phyloP scores from a whole-genome alignment of 1,140 invertebrate genomes.

The Drosophila chauvacae region DNA sequence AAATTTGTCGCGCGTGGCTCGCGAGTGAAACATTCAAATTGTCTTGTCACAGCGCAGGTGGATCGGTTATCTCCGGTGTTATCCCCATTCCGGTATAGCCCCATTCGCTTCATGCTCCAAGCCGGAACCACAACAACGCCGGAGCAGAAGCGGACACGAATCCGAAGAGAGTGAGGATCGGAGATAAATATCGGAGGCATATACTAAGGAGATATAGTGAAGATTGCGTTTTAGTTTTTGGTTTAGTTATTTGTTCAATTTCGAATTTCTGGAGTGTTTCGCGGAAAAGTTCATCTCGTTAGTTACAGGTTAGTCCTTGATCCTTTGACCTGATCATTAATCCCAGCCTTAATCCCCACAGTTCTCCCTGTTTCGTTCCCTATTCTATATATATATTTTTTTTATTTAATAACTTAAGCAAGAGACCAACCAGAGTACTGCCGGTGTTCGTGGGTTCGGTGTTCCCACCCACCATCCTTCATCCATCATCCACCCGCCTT shows the following conservation, averaged over 20 bases:
- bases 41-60: slow-evolving; percentile 32
- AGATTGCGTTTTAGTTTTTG: slow-evolving; percentile 10
- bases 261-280: slow-evolving; percentile 27
- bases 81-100: neutral
- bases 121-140: neutral
- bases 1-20: slow-evolving; percentile 32
- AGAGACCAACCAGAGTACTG: neutral
- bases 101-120: neutral
- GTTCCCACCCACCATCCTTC: neutral
- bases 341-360: neutral
- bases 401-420: slow-evolving; percentile 15
- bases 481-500: slow-evolving; percentile 1
- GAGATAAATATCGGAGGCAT: neutral
- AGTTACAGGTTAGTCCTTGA: neutral
- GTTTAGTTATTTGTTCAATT: slow-evolving; percentile 38
- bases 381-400: slow-evolving; percentile 26
- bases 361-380: slow-evolving; percentile 17
- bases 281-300: slow-evolving; percentile 1
- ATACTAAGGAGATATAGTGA: neutral
- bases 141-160: neutral
- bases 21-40: slow-evolving; percentile 68
- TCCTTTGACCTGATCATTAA: neutral
- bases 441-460: neutral
- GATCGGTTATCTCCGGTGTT: slow-evolving; percentile 1
- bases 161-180: neutral